Evolutionary conservation across 2,113 vertebrate genomes (phyloP).

Genomic region (Callocephalon fimbriatum): DNA sequence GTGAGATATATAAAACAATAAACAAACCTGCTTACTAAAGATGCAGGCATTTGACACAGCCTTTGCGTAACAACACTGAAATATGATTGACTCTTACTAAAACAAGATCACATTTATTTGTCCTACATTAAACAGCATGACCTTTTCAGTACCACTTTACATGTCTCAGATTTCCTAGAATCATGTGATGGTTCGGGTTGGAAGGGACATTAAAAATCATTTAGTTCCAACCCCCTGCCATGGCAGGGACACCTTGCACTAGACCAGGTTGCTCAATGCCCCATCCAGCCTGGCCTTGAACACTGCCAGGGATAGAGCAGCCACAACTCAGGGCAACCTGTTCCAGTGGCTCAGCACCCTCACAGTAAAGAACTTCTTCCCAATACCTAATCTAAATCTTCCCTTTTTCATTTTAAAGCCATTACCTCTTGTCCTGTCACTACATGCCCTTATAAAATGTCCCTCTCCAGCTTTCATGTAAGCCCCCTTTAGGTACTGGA

Average conservation of each 20-base stretch:
- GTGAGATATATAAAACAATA: background rate
- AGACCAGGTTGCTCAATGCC: background rate
- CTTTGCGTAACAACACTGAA: background rate
- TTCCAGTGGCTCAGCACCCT: background rate
- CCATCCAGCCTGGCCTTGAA: background rate
- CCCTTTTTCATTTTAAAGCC: background rate
- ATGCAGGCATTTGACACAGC: background rate
- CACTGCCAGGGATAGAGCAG: background rate
- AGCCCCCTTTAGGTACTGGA: background rate
- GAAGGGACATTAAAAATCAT: background rate
- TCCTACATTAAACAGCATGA: slow-evolving; percentile 51
- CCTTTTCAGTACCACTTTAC: slow-evolving; percentile 54
- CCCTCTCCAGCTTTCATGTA: background rate
- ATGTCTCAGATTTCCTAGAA: background rate
- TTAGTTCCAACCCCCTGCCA: background rate
- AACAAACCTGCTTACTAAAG: background rate
- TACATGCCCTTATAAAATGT: background rate
- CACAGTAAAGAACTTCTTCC: background rate
- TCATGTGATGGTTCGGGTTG: background rate
- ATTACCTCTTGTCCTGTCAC: background rate
- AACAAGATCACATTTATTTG: slow-evolving; percentile 51
- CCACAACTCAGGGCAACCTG: background rate
- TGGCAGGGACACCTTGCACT: background rate
- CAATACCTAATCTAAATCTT: background rate
- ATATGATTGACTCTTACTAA: slow-evolving; percentile 53